A percentile compares a stretch with the other conserved stretches of the same genome.
These are phyloP conservation scores for Chrysochloris asiatica DNA, from an alignment of 2,113 vertebrate species.

Conservation along the genomic window DNA sequence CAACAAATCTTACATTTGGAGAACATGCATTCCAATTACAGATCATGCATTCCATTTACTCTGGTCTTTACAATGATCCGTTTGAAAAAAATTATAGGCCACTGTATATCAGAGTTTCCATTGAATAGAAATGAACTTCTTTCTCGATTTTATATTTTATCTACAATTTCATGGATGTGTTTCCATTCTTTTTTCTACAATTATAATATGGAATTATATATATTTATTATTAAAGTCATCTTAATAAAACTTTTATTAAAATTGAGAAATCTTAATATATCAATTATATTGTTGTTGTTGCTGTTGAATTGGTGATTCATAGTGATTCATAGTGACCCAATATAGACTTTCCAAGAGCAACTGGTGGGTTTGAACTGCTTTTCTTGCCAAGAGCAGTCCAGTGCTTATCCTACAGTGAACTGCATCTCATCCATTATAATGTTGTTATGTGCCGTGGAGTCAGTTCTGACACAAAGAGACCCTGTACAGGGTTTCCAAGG, in stretches of 20 bases:
- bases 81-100: background rate
- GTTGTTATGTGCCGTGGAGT: too few species aligned
- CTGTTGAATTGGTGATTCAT: too few species aligned
- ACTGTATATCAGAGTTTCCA: conserved; percentile 9
- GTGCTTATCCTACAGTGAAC: too few species aligned
- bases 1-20: too few species aligned
- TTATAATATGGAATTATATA: conserved; percentile 34
- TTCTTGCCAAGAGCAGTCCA: too few species aligned
- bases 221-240: conserved; percentile 9
- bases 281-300: too few species aligned
- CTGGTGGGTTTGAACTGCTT: too few species aligned
- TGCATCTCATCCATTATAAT: too few species aligned
- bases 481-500: too few species aligned
- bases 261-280: background rate
- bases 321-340: too few species aligned
- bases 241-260: conserved; percentile 58
- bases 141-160: conserved; percentile 28
- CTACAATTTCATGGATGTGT: background rate
- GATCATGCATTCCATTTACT: conserved; percentile 19
- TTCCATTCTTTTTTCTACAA: conserved; percentile 26
- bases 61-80: background rate
- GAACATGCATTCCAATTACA: background rate
- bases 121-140: background rate
- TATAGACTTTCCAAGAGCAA: too few species aligned
- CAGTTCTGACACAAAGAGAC: too few species aligned